Conservation (phyloP, 2,113 vertebrate species). For the Athene noctua region DNA sequence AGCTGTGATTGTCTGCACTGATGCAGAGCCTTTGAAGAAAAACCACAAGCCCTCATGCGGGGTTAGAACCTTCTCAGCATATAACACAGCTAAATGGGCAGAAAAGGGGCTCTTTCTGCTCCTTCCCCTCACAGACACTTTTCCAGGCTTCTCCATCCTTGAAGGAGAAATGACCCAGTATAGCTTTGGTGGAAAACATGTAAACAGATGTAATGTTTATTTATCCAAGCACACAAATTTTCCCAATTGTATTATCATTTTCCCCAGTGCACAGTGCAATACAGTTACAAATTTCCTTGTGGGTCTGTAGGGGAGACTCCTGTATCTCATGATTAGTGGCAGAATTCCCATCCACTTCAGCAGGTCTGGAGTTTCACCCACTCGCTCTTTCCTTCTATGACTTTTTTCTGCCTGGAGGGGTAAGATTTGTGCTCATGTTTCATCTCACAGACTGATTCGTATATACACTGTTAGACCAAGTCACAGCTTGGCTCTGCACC, state of each 20-base stretch:
- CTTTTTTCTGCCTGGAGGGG: neutral
- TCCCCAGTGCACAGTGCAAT: neutral
- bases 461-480: neutral
- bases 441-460: neutral
- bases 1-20: neutral
- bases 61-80: accelerated
- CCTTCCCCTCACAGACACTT: neutral
- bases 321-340: neutral
- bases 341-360: neutral
- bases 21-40: neutral
- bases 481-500: accelerated
- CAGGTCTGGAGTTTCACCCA: neutral
- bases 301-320: neutral
- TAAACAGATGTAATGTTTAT: neutral
- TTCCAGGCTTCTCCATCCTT: neutral
- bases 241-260: neutral
- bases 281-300: neutral
- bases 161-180: neutral
- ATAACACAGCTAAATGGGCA: neutral
- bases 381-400: neutral
- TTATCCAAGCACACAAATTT: neutral
- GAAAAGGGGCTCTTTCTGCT: neutral
- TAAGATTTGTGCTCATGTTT: neutral
- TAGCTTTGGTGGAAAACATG: neutral
- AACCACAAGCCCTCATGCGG: accelerated